Percentiles rank a stretch among this genome's conserved stretches.
These are phyloP conservation scores for Drosophila barbarae DNA, from an alignment of 2,888 invertebrate genomes.

Conservation along the genomic window DNA sequence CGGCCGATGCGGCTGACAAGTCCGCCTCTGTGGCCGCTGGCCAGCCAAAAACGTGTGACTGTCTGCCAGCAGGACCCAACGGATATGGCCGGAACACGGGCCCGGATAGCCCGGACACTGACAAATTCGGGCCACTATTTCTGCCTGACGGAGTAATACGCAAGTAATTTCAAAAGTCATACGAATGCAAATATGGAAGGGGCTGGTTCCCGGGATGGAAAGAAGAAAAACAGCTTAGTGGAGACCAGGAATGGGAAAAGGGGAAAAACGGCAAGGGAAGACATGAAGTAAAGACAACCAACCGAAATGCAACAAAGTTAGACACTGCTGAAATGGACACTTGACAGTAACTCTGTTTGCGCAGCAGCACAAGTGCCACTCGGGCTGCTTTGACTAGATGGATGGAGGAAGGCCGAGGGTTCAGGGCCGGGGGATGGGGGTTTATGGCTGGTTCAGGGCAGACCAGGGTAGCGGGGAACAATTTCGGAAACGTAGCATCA, in stretches of 20 bases:
- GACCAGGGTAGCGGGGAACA: conserved; percentile 9
- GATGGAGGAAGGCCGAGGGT: conserved; percentile 17
- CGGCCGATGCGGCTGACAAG: conserved; percentile 55
- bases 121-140: conserved; percentile 62
- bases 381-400: conserved; percentile 33
- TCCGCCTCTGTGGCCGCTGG: conserved; percentile 34
- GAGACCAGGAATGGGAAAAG: background rate
- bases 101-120: conserved; percentile 68
- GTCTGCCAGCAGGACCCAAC: conserved; percentile 41
- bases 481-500: conserved; percentile 68
- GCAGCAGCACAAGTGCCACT: conserved; percentile 63
- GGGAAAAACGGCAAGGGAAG: background rate
- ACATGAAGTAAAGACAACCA: conserved; percentile 42
- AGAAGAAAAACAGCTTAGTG: conserved; percentile 19
- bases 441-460: background rate
- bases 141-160: conserved; percentile 28
- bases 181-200: conserved; percentile 47
- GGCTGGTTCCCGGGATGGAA: conserved; percentile 26
- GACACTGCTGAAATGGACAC: conserved; percentile 69
- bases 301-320: conserved; percentile 63
- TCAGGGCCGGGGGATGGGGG: background rate
- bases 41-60: conserved; percentile 69
- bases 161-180: conserved; percentile 61
- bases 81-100: conserved; percentile 16
- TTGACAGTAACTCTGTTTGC: conserved; percentile 69